Percentiles rank a stretch among this genome's conserved stretches.
phyloP scores from a whole-genome alignment of 1,140 invertebrate genomes.

The Drusus annulatus region DNA sequence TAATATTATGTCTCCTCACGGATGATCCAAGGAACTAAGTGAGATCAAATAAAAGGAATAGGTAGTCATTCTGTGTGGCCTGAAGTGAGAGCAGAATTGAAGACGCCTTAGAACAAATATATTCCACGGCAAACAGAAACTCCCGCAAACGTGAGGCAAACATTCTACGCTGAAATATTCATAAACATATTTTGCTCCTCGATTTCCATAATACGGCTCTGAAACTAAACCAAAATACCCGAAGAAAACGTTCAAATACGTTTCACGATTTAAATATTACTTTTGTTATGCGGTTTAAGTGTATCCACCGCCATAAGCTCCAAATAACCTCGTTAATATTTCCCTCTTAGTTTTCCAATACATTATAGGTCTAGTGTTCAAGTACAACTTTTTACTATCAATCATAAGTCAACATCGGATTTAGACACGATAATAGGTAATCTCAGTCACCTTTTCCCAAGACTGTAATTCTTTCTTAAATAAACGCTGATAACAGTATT shows the following conservation, averaged over 20 bases:
- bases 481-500: conserved; percentile 28
- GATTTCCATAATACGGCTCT: conserved; percentile 27
- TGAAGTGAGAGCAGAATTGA: not conserved
- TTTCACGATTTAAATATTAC: not conserved
- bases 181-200: conserved; percentile 36
- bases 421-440: conserved; percentile 13
- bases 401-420: conserved; percentile 26
- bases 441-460: conserved; percentile 17
- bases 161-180: conserved; percentile 28
- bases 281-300: too few relatives aligned
- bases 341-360: too few relatives aligned
- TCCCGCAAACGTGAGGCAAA: conserved; percentile 29
- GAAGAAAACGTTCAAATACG: conserved; percentile 11
- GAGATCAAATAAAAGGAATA: not conserved
- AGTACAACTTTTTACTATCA: too few relatives aligned
- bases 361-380: not conserved
- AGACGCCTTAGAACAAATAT: conserved; percentile 35
- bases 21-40: too few relatives aligned
- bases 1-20: too few relatives aligned
- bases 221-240: conserved; percentile 13
- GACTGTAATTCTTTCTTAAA: conserved; percentile 2
- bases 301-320: too few relatives aligned
- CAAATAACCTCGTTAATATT: too few relatives aligned
- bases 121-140: conserved; percentile 39
- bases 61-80: not conserved